Conservation (phyloP, 2,888 invertebrate species). For the Adelognathus sp. region DNA sequence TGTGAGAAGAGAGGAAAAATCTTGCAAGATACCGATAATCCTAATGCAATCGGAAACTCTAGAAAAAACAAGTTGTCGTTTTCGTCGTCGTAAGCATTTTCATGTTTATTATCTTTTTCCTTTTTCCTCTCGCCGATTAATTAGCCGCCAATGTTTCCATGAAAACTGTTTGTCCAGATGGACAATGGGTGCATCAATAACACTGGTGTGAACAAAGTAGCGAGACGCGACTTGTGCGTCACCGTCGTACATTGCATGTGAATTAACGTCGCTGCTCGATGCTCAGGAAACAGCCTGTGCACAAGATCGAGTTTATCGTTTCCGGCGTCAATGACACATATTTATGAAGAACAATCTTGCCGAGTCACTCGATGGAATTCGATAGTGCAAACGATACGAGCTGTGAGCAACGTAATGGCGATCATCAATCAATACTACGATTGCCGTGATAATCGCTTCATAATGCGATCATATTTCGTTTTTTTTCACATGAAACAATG, state of each 20-base stretch:
- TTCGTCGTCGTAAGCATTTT: neutral
- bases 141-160: neutral
- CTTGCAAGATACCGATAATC: neutral
- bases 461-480: too few species aligned
- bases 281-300: neutral
- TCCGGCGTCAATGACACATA: neutral
- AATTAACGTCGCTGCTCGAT: neutral
- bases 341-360: neutral
- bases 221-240: neutral
- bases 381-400: neutral
- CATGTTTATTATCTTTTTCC: conserved; percentile 61
- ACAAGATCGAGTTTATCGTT: neutral
- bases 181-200: neutral
- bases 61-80: conserved; percentile 42
- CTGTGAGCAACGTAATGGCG: neutral
- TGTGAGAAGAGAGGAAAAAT: neutral
- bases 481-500: too few species aligned
- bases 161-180: conserved; percentile 8
- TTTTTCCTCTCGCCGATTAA: neutral
- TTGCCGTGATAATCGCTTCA: conserved; percentile 2
- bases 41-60: neutral
- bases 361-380: neutral
- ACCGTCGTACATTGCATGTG: neutral
- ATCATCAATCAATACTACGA: neutral
- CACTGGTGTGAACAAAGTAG: neutral